These are phyloP conservation scores for Myotis davidii DNA, from an alignment of 2,113 vertebrate genomes.

Conservation along the genomic window DNA sequence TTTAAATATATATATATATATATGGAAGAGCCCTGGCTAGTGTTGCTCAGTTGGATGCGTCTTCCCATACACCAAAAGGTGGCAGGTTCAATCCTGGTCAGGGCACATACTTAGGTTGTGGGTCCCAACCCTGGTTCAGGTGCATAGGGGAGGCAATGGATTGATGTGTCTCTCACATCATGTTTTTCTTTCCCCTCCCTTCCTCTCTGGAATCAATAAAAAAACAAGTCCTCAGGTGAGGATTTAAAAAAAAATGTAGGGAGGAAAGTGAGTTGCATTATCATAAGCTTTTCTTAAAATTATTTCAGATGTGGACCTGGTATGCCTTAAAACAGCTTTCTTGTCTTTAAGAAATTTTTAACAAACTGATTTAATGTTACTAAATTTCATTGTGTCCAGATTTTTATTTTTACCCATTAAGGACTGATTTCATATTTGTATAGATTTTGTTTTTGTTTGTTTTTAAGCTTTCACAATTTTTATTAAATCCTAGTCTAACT, in stretches of 20 bases:
- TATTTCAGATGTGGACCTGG: background rate
- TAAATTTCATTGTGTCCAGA: background rate
- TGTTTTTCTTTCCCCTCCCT: no score
- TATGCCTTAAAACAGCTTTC: constrained; percentile 1
- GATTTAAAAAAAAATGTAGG: background rate
- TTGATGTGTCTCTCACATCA: no score
- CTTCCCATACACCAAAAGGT: no score
- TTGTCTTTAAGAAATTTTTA: background rate
- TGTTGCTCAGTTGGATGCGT: no score
- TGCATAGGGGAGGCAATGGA: no score
- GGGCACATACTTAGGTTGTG: no score
- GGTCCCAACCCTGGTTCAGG: no score
- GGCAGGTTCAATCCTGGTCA: no score
- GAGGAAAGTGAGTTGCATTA: background rate
- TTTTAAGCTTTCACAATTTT: constrained; percentile 68
- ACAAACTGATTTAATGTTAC: background rate
- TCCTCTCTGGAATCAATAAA: no score
- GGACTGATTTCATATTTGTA: background rate
- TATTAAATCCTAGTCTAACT: constrained; percentile 75
- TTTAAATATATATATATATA: background rate
- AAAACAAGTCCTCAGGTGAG: no score
- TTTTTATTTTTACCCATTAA: constrained; percentile 19
- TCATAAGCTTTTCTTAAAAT: background rate
- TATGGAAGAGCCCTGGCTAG: background rate
- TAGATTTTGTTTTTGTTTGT: background rate